Percentiles rank a stretch among this genome's conserved stretches.
Evolutionary conservation across 2,797 vertebrate genomes (phyloP).

Genomic region (Melanotaenia pygmaea): DNA sequence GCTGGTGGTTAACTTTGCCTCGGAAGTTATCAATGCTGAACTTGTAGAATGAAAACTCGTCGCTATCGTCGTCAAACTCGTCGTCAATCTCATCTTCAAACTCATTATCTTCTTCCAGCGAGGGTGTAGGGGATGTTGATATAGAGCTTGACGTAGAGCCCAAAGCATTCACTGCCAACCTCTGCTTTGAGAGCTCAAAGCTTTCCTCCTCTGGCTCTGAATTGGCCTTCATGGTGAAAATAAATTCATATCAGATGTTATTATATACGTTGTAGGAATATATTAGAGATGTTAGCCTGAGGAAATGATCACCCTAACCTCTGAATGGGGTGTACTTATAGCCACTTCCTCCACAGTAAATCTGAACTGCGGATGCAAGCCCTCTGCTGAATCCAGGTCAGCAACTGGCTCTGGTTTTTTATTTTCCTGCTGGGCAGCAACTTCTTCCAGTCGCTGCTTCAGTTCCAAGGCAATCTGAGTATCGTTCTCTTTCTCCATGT

Average conservation of each 20-base stretch:
- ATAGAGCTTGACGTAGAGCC: background rate
- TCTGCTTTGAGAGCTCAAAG: background rate
- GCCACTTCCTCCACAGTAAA: conserved; percentile 61
- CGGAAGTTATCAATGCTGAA: conserved; percentile 91
- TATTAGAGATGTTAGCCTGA: background rate
- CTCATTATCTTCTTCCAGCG: conserved; percentile 64
- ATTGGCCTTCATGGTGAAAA: conserved; percentile 14
- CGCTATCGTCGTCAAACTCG: conserved; percentile 62
- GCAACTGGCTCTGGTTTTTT: conserved; percentile 65
- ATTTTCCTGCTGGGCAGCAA: conserved; percentile 11
- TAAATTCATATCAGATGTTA: background rate
- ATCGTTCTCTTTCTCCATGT: conserved; percentile 46
- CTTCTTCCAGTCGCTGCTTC: conserved; percentile 59
- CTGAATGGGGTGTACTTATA: conserved; percentile 70
- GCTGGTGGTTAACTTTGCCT: conserved; percentile 65
- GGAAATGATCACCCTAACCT: conserved; percentile 74
- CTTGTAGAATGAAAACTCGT: conserved; percentile 87
- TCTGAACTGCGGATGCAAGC: conserved; percentile 76
- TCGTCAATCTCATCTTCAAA: conserved; percentile 47
- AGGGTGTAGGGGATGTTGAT: background rate
- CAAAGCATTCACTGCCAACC: background rate
- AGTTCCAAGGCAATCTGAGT: conserved; percentile 54
- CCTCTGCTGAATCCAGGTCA: conserved; percentile 83
- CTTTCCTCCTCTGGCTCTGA: conserved; percentile 26
- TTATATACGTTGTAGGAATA: background rate